phyloP scores from a whole-genome alignment of 2,113 vertebrate genomes.

The Pelecanus crispus region DNA sequence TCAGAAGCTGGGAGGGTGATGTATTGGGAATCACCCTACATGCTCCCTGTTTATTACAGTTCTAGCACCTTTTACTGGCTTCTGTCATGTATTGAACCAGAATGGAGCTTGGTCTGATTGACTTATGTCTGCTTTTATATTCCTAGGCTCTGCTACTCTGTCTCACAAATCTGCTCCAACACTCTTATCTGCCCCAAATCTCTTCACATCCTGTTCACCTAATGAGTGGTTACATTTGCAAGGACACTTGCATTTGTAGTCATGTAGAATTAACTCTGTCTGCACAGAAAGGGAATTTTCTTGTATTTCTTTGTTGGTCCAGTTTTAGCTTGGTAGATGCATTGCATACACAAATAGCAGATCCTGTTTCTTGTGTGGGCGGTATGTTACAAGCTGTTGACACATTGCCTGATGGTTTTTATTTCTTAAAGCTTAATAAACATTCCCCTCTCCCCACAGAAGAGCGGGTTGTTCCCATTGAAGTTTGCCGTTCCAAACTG shows the following conservation, averaged over 20 bases:
- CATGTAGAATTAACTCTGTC: not conserved
- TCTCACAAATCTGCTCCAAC: not conserved
- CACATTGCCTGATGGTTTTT: not conserved
- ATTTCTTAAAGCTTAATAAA: not conserved
- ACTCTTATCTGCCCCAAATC: not conserved
- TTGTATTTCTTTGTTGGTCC: not conserved
- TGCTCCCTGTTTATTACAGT: not conserved
- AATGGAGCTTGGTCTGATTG: not conserved
- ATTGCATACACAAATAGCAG: not conserved
- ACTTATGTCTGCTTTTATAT: not conserved
- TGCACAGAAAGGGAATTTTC: not conserved
- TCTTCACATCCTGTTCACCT: not conserved
- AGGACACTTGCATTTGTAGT: not conserved
- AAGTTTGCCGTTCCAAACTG: conserved; percentile 91
- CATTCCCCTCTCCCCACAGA: conserved; percentile 72
- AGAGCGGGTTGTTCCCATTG: conserved; percentile 89
- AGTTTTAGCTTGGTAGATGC: not conserved
- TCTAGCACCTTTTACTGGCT: not conserved
- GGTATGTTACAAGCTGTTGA: not conserved
- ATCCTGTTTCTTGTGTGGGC: not conserved
- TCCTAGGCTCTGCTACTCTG: not conserved
- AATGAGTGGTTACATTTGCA: not conserved
- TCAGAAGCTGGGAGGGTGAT: not conserved
- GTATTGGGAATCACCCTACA: not conserved
- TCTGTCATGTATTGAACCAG: not conserved